phyloP scores from a whole-genome alignment of 1,140 invertebrate species.

The Lepidurus packardi region DNA sequence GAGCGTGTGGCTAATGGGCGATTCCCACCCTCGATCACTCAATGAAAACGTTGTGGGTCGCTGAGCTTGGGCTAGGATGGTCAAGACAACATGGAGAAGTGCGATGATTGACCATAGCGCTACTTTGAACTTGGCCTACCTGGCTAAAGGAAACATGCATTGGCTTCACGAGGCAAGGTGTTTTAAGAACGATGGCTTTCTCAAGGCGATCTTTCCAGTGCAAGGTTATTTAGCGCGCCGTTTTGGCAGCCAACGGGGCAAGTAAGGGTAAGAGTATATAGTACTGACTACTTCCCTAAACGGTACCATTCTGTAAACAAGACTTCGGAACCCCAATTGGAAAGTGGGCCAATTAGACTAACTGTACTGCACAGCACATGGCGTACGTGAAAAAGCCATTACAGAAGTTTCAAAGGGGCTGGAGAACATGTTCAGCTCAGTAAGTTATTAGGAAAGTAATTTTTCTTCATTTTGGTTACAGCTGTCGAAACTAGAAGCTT shows the following conservation, averaged over 20 bases:
- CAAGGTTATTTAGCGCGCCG: background rate
- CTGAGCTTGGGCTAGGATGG: background rate
- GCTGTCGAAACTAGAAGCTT: no score
- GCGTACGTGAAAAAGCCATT: no score
- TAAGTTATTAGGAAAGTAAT: no score
- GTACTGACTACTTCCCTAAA: background rate
- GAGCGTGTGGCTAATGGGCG: background rate
- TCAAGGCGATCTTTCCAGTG: background rate
- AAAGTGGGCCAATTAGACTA: background rate
- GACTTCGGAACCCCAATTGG: background rate
- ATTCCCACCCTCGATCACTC: background rate
- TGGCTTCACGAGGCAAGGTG: background rate
- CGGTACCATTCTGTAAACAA: background rate
- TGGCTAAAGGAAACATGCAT: background rate
- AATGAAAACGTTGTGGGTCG: background rate
- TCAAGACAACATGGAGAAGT: background rate
- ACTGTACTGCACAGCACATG: no score
- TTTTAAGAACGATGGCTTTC: background rate
- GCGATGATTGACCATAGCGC: background rate
- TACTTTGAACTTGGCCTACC: background rate
- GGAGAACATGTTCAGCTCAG: no score
- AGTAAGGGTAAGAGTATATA: no score
- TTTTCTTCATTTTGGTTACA: no score
- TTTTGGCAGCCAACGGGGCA: background rate
- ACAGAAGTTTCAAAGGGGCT: no score